Evolutionary conservation across 2,888 invertebrate species (phyloP).

Genomic region (Argyresthia albistria): DNA sequence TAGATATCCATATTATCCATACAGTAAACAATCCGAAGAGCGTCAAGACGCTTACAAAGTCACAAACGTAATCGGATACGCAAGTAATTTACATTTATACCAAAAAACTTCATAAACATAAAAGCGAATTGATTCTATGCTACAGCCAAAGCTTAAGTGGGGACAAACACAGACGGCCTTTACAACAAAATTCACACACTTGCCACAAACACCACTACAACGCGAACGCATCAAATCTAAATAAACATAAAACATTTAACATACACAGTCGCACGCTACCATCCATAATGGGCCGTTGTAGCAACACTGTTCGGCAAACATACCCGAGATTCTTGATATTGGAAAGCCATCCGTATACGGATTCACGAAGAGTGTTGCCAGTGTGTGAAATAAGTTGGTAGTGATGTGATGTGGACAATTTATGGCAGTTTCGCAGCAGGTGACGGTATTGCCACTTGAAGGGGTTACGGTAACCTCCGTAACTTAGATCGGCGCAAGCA

Average conservation of each 20-base stretch:
- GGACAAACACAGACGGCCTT: too few species aligned
- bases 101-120: too few species aligned
- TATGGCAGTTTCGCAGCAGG: conserved; percentile 18
- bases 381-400: background rate
- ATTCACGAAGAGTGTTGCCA: too few species aligned
- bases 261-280: background rate
- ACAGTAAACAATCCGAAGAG: too few species aligned
- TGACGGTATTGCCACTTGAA: conserved; percentile 14
- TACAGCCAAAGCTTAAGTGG: too few species aligned
- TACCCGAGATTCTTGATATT: too few species aligned
- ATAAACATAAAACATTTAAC: background rate
- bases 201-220: conserved; percentile 8
- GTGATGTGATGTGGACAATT: conserved; percentile 8
- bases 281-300: background rate
- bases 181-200: conserved; percentile 17
- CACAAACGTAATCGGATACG: too few species aligned
- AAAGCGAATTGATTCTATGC: too few species aligned
- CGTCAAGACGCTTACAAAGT: too few species aligned
- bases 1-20: too few species aligned
- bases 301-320: background rate
- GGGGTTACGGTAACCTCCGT: background rate
- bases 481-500: background rate
- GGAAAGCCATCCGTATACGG: too few species aligned
- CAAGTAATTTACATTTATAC: too few species aligned
- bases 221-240: background rate